These are phyloP conservation scores for Babyrousa celebensis DNA, from an alignment of 2,797 vertebrate species.

Conservation along the genomic window DNA sequence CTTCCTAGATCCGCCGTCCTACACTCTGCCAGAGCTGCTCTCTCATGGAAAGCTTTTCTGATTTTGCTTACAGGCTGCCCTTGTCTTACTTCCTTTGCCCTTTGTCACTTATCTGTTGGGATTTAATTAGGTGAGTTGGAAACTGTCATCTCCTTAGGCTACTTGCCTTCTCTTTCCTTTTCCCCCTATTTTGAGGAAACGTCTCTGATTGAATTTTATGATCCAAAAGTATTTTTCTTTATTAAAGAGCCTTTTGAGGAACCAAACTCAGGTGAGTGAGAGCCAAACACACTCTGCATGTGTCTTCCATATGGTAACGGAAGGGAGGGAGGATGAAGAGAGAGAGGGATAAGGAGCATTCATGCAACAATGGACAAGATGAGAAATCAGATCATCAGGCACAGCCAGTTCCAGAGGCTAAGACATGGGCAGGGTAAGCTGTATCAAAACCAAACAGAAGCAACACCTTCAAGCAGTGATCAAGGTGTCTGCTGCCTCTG, in stretches of 20 bases:
- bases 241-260: slow-evolving; percentile 41
- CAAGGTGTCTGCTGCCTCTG: not conserved
- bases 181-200: slow-evolving; percentile 41
- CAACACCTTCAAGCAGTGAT: not conserved
- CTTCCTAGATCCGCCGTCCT: not conserved
- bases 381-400: not conserved
- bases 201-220: slow-evolving; percentile 46
- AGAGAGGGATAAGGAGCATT: not conserved
- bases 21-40: not conserved
- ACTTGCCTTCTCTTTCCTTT: not conserved
- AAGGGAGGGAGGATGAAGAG: not conserved
- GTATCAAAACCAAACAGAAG: not conserved
- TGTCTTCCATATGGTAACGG: not conserved
- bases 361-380: not conserved
- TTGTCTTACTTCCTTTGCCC: not conserved
- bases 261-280: not conserved
- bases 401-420: not conserved
- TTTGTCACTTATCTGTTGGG: slow-evolving; percentile 32
- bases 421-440: not conserved
- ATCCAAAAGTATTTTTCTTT: slow-evolving; percentile 70
- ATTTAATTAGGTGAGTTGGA: slow-evolving; percentile 53
- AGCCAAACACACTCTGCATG: not conserved
- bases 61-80: not conserved
- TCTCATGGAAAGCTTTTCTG: slow-evolving; percentile 16
- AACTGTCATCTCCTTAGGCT: not conserved